Conservation (phyloP, 2,888 invertebrate genomes). For the Eulithis prunata region DNA sequence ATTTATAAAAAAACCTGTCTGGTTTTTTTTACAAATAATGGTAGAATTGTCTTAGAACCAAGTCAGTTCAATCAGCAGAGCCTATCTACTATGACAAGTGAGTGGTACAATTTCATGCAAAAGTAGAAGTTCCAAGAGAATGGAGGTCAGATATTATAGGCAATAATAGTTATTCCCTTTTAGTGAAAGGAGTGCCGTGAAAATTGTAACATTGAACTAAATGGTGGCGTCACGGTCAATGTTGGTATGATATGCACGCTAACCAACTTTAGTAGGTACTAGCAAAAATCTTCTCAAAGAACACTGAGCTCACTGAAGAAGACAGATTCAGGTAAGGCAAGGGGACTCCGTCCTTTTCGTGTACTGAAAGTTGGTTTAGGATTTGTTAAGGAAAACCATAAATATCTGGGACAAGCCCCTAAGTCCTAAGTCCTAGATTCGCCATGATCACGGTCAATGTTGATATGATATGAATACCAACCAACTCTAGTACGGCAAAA, state of each 20-base stretch:
- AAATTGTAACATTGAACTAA: constrained; percentile 28
- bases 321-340: not conserved
- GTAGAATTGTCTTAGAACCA: no score
- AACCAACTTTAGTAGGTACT: not conserved
- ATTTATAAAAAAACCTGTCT: no score
- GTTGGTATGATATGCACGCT: constrained; percentile 5
- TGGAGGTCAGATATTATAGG: constrained; percentile 11
- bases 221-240: constrained; percentile 17
- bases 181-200: constrained; percentile 15
- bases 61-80: not conserved
- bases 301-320: not conserved
- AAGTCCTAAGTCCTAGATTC: no score
- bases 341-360: no score
- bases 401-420: no score
- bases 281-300: not conserved
- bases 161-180: constrained; percentile 22
- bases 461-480: no score
- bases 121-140: constrained; percentile 7
- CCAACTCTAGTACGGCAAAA: no score
- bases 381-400: no score
- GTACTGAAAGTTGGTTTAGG: no score
- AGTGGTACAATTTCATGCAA: constrained; percentile 5
- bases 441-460: no score
- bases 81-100: not conserved
- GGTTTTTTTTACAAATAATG: no score